Evolutionary conservation across 1,140 invertebrate species (phyloP), one percentile per base, ranked within the genome.

Genomic region (Drosophila kanapiae): DNA sequence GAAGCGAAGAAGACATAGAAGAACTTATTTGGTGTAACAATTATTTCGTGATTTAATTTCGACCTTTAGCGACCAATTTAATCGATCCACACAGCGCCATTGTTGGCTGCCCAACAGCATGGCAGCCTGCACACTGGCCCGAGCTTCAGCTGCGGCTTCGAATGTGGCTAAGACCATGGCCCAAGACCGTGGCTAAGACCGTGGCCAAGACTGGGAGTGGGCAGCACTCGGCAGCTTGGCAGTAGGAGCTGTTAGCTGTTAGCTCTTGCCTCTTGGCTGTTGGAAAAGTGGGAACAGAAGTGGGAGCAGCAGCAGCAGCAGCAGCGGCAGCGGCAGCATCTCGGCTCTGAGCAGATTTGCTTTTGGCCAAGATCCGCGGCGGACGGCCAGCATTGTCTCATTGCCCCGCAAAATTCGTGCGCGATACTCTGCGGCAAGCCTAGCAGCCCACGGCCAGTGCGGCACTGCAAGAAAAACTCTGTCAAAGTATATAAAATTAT

Each of bases 41-140:
- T 91, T 91, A 87, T 91, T 91, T 91, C 88, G 88, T 91, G 88
- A 91, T 91, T 91, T 91, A 84, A 91, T 91, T 91, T 91, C 88
- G 88, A 91, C 88, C 88, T 91, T 91, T 91, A 91, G 88, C 88
- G 88, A 91, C 88, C 88, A 91, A 87, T 87, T 91, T 83, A 88
- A 90, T 90, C 85, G 85, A 90, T 90, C 77, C 80, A 78, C 31
- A 68, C 49, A 72, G 53, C 38, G 81, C 61, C 75, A 86, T 85
- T 86, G 84, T 83, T 88, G 82, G 79, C 63, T 82, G 84, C 67
- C 84, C 78, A 80, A 54, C 67, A 69, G 67, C 56, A 33, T 56
- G 33, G 33, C 29, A 54, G 47, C 58, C 35, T 53, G 64, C n/a
- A n/a, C n/a, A 67, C 45, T 33, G 38, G 48, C 53, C 61, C 29